Conservation (phyloP, 2,888 invertebrate species). For the Pristionchus exspectatus region DNA sequence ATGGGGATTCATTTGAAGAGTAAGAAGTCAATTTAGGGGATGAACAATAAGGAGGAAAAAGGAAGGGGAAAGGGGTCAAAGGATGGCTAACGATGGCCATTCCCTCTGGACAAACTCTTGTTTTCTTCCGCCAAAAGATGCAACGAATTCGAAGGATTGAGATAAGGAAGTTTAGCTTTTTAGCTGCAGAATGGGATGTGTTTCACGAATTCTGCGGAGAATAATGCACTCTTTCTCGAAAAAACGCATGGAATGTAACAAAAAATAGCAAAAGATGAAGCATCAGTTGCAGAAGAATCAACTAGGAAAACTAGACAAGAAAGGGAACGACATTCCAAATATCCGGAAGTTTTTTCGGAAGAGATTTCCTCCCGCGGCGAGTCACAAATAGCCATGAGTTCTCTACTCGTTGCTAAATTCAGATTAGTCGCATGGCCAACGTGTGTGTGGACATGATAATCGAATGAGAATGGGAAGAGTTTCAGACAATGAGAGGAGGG, state of each 20-base stretch:
- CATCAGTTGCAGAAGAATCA: too few species aligned
- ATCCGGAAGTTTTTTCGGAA: not conserved
- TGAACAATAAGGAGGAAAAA: not conserved
- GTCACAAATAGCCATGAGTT: not conserved
- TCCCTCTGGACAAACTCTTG: not conserved
- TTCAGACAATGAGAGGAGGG: not conserved
- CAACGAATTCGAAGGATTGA: not conserved
- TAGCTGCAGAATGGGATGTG: not conserved
- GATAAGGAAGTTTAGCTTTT: not conserved
- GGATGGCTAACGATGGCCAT: slow-evolving; percentile 1
- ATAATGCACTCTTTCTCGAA: too few species aligned
- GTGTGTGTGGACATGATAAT: not conserved
- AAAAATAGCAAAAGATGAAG: too few species aligned
- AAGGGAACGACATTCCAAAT: not conserved
- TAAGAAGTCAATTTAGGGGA: not conserved
- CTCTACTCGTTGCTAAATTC: not conserved
- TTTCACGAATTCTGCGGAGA: not conserved
- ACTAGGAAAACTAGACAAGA: not conserved
- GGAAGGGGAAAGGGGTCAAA: not conserved
- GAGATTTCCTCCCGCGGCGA: not conserved
- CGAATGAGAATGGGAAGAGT: not conserved
- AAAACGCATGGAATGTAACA: too few species aligned
- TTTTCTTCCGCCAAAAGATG: not conserved
- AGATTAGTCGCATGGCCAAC: not conserved
- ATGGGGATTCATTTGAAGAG: not conserved